Base-by-base conservation (phyloP, 2,888 invertebrate species). In the Lamellibrachia satsuma region DNA sequence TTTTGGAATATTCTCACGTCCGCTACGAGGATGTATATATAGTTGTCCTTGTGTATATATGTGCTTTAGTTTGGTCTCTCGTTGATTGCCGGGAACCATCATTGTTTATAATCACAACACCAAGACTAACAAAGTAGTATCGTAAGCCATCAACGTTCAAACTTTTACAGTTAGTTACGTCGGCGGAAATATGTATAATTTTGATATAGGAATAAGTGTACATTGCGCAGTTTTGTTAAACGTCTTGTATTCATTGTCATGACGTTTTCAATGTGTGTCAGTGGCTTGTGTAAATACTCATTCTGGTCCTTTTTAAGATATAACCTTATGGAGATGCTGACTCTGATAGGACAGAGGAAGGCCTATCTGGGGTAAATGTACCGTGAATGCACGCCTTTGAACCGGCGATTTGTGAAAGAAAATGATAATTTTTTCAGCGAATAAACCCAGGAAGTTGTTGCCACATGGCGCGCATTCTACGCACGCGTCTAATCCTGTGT, bases 371-470 rank as follows among this genome's bases (percentile, higher is more conserved):
- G 6, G n/a, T 75, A 22, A 75, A 75, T 75, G 15, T n/a, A 75
- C 6, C 75, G 75, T 22, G 22, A 75, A 3, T 75, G 15, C 39
- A 39, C 39, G 39, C 75, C 6, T 3, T 75, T 75, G 22, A 15
- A 15, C n/a, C 6, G n/a, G 15, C 22, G 75, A 22, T 4, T 75
- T 15, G 22, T 6, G 3, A 75, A n/a, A 22, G n/a, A n/a, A 75
- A 15, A 75, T 3, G 6, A 22, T 22, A 22, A 22, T 6, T 15
- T 6, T 75, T 75, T 75, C 75, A 75, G 22, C 75, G 22, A 75
- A n/a, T 75, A 75, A 75, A 75, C 75, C 75, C 75, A n/a, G 75
- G n/a, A 75, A 75, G 22, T 75, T 75, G 75, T 75, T 22, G 75
- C 22, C 22, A 4, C 4, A n/a, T n/a, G n/a, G 75, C 75, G 15